These are phyloP conservation scores for Neelides sp. DNA, from an alignment of 1,140 invertebrate species.

Conservation along the genomic window DNA sequence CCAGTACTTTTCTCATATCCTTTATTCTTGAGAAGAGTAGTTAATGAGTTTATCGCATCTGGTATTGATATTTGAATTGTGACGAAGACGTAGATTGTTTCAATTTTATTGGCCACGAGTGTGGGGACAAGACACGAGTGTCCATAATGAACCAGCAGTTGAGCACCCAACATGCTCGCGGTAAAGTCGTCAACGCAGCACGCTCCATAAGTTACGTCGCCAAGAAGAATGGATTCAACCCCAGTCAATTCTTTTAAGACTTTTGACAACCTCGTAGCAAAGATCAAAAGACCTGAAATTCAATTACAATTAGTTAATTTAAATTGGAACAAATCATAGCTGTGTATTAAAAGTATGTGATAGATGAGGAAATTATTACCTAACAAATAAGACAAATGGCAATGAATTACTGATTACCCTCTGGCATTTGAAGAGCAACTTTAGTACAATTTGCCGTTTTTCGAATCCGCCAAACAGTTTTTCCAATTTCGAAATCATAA, in stretches of 20 bases:
- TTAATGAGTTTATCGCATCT: conserved; percentile 18
- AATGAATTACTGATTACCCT: conserved; percentile 45
- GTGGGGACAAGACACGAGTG: conserved; percentile 96
- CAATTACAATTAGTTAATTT: not conserved
- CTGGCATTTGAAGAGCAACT: conserved; percentile 93
- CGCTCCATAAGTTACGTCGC: conserved; percentile 96
- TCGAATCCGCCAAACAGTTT: conserved; percentile 91
- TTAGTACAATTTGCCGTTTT: conserved; percentile 59
- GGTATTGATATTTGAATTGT: conserved; percentile 44
- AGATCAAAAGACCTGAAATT: conserved; percentile 55
- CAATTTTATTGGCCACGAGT: conserved; percentile 74
- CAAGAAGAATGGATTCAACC: conserved; percentile 93
- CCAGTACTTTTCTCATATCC: not conserved
- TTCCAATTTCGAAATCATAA: conserved; percentile 98
- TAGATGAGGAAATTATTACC: not conserved
- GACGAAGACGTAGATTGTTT: conserved; percentile 94
- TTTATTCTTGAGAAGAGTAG: conserved; percentile 1
- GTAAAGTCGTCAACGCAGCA: conserved; percentile 98
- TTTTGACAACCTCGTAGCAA: conserved; percentile 82
- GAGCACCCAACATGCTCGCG: conserved; percentile 74
- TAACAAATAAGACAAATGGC: not conserved
- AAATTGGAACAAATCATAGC: too few relatives aligned
- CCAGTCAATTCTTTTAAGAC: conserved; percentile 87
- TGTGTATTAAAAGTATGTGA: not conserved
- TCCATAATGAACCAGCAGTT: conserved; percentile 93